Conservation (phyloP, 2,888 invertebrate species). For the Esperia sulphurella region DNA sequence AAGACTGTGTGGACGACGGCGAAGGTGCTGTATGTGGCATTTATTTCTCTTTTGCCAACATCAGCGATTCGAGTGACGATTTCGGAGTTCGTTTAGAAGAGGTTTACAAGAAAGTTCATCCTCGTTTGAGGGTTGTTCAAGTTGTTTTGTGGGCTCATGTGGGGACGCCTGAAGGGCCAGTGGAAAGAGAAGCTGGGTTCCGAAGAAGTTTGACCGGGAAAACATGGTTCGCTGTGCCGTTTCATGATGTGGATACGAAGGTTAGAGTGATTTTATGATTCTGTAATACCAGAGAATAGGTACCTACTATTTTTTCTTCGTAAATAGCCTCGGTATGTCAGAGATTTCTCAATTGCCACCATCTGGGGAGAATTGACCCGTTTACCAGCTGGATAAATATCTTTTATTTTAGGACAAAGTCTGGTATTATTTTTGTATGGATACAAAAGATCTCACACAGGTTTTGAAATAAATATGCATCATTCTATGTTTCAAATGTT, state of each 20-base stretch:
- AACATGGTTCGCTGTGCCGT: conserved; percentile 86
- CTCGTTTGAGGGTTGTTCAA: conserved; percentile 81
- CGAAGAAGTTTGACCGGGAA: conserved; percentile 80
- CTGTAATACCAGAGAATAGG: no score
- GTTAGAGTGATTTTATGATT: conserved; percentile 51
- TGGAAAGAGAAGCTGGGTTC: conserved; percentile 83
- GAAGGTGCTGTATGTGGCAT: conserved; percentile 80
- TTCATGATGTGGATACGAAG: conserved; percentile 85
- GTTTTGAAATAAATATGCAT: no score
- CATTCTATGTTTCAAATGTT: no score
- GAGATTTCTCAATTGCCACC: no score
- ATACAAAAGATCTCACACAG: no score
- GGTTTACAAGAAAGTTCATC: conserved; percentile 72
- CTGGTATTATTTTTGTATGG: no score
- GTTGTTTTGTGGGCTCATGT: conserved; percentile 84
- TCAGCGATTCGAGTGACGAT: conserved; percentile 83
- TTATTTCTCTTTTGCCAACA: conserved; percentile 85
- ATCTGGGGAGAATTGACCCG: no score
- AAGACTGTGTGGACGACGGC: conserved; percentile 67
- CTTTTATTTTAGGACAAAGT: no score
- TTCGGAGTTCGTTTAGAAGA: conserved; percentile 82
- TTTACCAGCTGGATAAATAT: no score
- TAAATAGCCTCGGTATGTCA: no score
- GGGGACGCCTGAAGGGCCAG: conserved; percentile 78
- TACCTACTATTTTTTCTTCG: no score